These are phyloP conservation scores for Cetonia aurata DNA, from an alignment of 2,888 invertebrate species.

Conservation along the genomic window DNA sequence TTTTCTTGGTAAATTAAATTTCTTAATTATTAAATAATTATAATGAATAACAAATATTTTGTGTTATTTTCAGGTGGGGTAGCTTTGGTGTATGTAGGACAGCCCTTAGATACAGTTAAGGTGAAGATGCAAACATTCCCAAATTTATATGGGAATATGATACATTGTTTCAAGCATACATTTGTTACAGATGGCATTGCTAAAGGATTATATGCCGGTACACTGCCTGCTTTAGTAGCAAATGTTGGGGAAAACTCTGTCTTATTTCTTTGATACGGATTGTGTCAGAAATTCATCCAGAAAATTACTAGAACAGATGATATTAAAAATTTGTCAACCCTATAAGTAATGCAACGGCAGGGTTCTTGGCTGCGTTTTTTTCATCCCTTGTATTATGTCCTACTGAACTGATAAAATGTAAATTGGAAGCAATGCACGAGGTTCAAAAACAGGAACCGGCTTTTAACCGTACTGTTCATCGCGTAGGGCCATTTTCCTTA, in stretches of 20 bases:
- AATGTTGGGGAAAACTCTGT: slow-evolving; percentile 99
- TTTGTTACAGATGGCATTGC: slow-evolving; percentile 87
- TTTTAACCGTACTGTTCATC: slow-evolving; percentile 59
- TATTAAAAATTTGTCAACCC: slow-evolving; percentile 76
- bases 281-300: slow-evolving; percentile 90
- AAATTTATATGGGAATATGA: slow-evolving; percentile 82
- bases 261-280: slow-evolving; percentile 94
- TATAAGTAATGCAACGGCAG: slow-evolving; percentile 90
- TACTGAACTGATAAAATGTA: slow-evolving; percentile 97
- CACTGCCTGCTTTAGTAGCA: slow-evolving; percentile 92
- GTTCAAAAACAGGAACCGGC: slow-evolving; percentile 64
- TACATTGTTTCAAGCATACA: slow-evolving; percentile 87
- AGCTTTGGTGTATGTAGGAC: slow-evolving; percentile 95
- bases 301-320: slow-evolving; percentile 63
- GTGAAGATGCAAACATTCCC: slow-evolving; percentile 99
- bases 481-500: slow-evolving; percentile 75
- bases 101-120: slow-evolving; percentile 98
- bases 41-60: not conserved
- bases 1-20: slow-evolving; percentile 76
- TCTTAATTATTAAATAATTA: slow-evolving; percentile 4
- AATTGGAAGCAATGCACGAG: slow-evolving; percentile 94
- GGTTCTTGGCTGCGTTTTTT: slow-evolving; percentile 96
- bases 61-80: slow-evolving; percentile 79
- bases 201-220: slow-evolving; percentile 93
- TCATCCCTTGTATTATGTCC: slow-evolving; percentile 97